Percentiles rank a stretch among this genome's conserved stretches.
These are phyloP conservation scores for Rotaria macrura DNA, from an alignment of 2,888 invertebrate genomes.

Conservation along the genomic window DNA sequence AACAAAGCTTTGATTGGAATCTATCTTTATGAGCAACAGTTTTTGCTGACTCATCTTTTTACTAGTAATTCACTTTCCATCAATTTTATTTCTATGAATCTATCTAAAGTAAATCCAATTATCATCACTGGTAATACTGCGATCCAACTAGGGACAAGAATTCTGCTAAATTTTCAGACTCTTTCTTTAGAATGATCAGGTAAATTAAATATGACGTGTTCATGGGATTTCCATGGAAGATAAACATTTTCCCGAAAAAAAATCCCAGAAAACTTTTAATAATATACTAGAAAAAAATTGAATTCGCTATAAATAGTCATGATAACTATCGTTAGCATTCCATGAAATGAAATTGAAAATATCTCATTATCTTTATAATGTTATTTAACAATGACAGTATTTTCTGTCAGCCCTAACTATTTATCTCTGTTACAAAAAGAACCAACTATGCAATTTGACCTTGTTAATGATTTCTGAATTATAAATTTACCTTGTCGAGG, in stretches of 20 bases:
- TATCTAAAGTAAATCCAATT: not conserved
- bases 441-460: too few species aligned
- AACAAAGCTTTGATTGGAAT: not conserved
- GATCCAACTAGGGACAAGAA: not conserved
- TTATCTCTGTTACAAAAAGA: too few species aligned
- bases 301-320: not conserved
- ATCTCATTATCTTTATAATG: not conserved
- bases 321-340: not conserved
- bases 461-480: too few species aligned
- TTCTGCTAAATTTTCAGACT: not conserved
- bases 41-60: not conserved
- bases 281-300: not conserved
- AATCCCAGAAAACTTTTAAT: not conserved
- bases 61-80: not conserved
- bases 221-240: not conserved
- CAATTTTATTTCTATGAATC: not conserved
- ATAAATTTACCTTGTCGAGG: too few species aligned
- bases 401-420: not conserved
- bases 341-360: not conserved
- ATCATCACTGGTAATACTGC: not conserved
- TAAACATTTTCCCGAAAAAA: not conserved
- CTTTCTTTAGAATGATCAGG: too few species aligned
- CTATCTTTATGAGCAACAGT: not conserved
- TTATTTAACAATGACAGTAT: not conserved
- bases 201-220: not conserved